Conservation (phyloP, 2,113 vertebrate species). For the Toxostoma redivivum region DNA sequence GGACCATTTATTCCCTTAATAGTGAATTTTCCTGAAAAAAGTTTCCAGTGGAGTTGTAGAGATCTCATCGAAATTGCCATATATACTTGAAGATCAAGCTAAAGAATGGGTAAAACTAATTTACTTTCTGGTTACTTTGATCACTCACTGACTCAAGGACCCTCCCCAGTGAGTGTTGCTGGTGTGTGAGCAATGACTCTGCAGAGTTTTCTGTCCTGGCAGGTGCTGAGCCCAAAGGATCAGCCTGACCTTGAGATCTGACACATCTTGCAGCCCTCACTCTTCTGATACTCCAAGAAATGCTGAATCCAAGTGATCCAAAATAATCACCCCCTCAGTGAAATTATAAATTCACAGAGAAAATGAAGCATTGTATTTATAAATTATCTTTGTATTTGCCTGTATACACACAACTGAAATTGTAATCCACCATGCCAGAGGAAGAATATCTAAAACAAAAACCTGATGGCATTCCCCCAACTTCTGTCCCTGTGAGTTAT, state of each 20-base stretch:
- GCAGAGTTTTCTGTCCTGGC: background rate
- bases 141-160: background rate
- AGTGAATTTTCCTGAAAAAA: background rate
- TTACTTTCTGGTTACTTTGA: background rate
- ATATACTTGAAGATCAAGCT: background rate
- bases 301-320: fast-evolving
- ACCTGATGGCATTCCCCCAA: background rate
- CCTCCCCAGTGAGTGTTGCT: background rate
- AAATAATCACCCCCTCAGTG: background rate
- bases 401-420: background rate
- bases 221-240: background rate
- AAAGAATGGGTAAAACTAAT: background rate
- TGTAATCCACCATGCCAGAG: background rate
- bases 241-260: background rate
- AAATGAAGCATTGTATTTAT: background rate
- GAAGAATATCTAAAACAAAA: background rate
- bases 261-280: background rate
- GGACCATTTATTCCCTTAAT: background rate
- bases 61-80: background rate
- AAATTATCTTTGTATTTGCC: background rate
- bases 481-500: background rate
- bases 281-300: background rate
- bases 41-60: background rate
- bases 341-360: background rate
- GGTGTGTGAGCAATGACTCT: fast-evolving